A percentile compares a stretch with the other conserved stretches of the same genome.
These are phyloP conservation scores for Octodon degus DNA, from an alignment of 2,113 vertebrate genomes.

Conservation along the genomic window DNA sequence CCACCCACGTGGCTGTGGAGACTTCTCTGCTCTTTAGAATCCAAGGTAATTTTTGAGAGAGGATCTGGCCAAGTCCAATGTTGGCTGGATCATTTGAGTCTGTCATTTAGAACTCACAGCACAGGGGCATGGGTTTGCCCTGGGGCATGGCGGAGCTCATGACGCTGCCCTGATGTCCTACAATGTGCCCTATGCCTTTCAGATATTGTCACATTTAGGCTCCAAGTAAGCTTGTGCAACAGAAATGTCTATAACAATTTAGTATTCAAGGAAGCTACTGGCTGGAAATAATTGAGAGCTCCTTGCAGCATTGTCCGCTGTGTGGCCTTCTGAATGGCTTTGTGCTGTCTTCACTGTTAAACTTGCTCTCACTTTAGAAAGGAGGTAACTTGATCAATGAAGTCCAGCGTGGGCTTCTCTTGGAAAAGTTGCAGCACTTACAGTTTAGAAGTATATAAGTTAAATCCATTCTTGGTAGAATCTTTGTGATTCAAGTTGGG, in stretches of 20 bases:
- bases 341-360: neutral
- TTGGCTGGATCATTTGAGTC: neutral
- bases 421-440: neutral
- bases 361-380: neutral
- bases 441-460: slow-evolving; percentile 5
- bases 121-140: neutral
- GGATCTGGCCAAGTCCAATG: neutral
- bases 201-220: neutral
- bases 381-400: neutral
- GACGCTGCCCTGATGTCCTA: neutral
- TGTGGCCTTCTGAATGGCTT: neutral
- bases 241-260: neutral
- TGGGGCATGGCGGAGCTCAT: neutral
- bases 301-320: neutral
- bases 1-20: neutral
- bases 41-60: neutral
- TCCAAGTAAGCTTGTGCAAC: neutral
- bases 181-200: neutral
- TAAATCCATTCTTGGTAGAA: neutral
- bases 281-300: neutral
- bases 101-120: neutral
- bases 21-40: neutral
- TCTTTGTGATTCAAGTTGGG: neutral
- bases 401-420: neutral
- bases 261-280: neutral